These are phyloP conservation scores for Ectropis grisescens DNA, from an alignment of 1,140 invertebrate genomes.

Conservation along the genomic window DNA sequence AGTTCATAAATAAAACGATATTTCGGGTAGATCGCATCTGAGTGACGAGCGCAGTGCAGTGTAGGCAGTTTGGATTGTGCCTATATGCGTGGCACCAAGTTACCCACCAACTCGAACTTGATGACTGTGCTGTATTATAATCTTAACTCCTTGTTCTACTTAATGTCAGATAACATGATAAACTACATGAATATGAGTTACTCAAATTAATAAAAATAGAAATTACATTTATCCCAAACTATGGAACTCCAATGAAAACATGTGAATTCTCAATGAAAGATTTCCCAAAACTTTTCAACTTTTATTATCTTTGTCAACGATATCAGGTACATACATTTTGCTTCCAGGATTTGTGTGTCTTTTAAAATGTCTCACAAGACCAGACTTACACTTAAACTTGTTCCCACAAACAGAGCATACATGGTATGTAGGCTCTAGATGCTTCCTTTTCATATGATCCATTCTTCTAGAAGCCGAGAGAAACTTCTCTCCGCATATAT, in stretches of 20 bases:
- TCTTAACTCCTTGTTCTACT: no score
- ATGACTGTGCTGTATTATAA: no score
- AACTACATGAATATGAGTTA: background rate
- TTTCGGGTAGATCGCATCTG: no score
- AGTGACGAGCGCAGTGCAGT: no score
- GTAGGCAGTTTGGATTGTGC: no score
- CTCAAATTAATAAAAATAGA: background rate
- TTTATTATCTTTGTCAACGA: background rate
- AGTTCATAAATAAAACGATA: no score
- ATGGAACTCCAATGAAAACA: no score
- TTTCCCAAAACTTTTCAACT: background rate
- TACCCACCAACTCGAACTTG: no score
- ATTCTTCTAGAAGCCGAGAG: background rate
- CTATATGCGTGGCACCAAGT: no score
- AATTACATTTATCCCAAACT: background rate
- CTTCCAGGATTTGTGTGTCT: background rate
- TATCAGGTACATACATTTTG: background rate
- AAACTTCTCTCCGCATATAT: background rate
- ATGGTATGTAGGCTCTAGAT: background rate
- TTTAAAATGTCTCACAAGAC: background rate
- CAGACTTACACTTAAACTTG: background rate
- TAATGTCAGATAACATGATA: no score
- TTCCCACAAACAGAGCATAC: background rate
- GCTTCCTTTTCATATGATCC: background rate
- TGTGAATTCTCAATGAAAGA: background rate